Percentiles rank a stretch among this genome's conserved stretches.
Conservation (phyloP, 2,797 vertebrate genomes). For the Chaetodon trifasciatus region DNA sequence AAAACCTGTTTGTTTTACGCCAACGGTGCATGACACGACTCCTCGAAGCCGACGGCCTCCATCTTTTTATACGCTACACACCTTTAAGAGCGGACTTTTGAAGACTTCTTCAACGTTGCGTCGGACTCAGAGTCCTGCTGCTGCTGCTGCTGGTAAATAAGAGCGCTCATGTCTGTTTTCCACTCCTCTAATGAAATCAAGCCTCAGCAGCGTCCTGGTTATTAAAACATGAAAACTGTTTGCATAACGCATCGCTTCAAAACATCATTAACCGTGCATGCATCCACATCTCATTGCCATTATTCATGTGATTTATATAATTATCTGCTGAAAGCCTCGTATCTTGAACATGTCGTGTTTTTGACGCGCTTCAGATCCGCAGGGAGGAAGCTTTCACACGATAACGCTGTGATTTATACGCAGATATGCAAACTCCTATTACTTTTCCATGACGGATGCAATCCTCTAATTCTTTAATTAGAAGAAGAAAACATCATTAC, state of each 20-base stretch:
- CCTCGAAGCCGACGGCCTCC: background rate
- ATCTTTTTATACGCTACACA: slow-evolving; percentile 1
- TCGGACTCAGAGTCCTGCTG: slow-evolving; percentile 10
- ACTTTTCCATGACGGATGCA: background rate
- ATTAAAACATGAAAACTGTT: slow-evolving; percentile 54
- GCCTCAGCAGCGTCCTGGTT: slow-evolving; percentile 33
- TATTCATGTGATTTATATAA: slow-evolving; percentile 48
- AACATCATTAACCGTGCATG: slow-evolving; percentile 59
- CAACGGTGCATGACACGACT: slow-evolving; percentile 3
- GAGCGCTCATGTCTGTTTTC: slow-evolving; percentile 1
- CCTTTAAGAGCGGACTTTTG: background rate
- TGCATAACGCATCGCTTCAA: slow-evolving; percentile 45
- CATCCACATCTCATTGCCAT: slow-evolving; percentile 42
- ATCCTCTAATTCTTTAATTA: slow-evolving; percentile 18
- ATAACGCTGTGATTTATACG: background rate
- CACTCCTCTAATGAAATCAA: slow-evolving; percentile 23
- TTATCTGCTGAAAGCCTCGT: slow-evolving; percentile 3
- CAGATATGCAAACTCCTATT: background rate
- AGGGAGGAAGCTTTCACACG: background rate
- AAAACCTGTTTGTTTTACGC: slow-evolving; percentile 41
- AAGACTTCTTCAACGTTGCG: background rate
- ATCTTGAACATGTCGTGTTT: slow-evolving; percentile 11
- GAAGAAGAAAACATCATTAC: slow-evolving; percentile 35
- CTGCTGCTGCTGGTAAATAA: slow-evolving; percentile 33
- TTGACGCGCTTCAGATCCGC: background rate